Evolutionary conservation across 1,140 invertebrate genomes (phyloP).

Genomic region (Rhynchophorus ferrugineus): DNA sequence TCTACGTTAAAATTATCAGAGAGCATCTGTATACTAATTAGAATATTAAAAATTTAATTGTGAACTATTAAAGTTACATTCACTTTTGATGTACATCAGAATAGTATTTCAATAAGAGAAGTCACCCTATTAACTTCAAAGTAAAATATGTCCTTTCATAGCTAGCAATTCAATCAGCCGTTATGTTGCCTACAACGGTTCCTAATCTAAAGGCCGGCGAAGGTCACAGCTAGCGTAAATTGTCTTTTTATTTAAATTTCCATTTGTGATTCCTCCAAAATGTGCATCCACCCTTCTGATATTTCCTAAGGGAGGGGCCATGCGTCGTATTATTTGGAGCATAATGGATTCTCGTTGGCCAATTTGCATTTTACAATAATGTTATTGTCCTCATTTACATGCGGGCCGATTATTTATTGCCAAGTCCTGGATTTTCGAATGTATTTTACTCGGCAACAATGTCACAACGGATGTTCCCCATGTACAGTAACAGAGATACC

Average conservation of each 20-base stretch:
- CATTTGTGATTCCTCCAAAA: background rate
- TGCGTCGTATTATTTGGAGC: conserved; percentile 19
- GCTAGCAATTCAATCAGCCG: too few relatives aligned
- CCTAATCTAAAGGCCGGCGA: too few relatives aligned
- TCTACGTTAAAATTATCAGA: too few relatives aligned
- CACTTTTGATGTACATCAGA: too few relatives aligned
- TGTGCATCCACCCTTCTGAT: conserved; percentile 5
- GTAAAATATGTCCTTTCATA: too few relatives aligned
- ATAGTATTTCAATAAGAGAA: too few relatives aligned
- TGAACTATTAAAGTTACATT: too few relatives aligned
- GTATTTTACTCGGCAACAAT: conserved; percentile 1
- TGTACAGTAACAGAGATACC: background rate
- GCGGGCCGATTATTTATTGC: conserved; percentile 24
- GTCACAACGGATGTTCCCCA: background rate
- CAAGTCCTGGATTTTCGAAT: conserved; percentile 16
- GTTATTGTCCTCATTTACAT: conserved; percentile 31
- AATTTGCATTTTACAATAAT: conserved; percentile 32
- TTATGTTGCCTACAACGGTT: too few relatives aligned
- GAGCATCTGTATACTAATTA: too few relatives aligned
- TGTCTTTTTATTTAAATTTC: conserved; percentile 2
- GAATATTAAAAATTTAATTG: too few relatives aligned
- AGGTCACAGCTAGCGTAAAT: too few relatives aligned
- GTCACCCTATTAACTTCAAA: too few relatives aligned
- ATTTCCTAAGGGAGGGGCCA: conserved; percentile 17
- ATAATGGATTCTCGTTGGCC: conserved; percentile 24